A percentile compares a stretch with the other conserved stretches of the same genome.
Conservation (phyloP, 2,797 vertebrate species). For the Pseudochirops cupreus region DNA sequence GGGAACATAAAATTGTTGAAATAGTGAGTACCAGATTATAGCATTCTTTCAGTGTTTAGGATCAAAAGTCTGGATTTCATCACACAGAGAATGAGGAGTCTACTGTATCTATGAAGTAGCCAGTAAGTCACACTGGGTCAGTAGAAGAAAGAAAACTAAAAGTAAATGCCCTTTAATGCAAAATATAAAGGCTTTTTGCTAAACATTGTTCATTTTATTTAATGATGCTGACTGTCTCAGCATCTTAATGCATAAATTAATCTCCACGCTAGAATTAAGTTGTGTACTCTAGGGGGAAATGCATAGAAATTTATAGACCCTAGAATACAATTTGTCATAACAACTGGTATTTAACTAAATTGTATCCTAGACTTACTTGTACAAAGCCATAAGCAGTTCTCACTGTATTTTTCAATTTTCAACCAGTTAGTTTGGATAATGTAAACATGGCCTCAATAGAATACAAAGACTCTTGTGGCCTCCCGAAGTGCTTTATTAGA, state of each 20-base stretch:
- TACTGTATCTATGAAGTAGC: neutral
- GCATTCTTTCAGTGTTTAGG: neutral
- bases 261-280: neutral
- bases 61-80: neutral
- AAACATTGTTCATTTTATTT: slow-evolving; percentile 31
- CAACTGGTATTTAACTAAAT: neutral
- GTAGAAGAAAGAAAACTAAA: neutral
- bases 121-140: neutral
- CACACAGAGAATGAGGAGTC: neutral
- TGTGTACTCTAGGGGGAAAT: neutral
- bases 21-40: neutral
- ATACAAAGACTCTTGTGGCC: neutral
- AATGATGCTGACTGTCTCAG: neutral
- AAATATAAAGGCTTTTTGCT: neutral
- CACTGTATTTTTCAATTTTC: neutral
- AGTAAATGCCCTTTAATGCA: neutral
- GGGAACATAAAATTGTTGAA: neutral
- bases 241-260: neutral
- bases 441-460: neutral
- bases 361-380: neutral
- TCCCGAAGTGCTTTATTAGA: neutral
- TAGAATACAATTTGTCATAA: neutral
- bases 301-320: neutral
- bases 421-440: neutral
- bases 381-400: neutral